Percentiles rank a stretch among this genome's conserved stretches.
These are phyloP conservation scores for Propithecus perrieri DNA, from an alignment of 2,797 vertebrate genomes.

Conservation along the genomic window DNA sequence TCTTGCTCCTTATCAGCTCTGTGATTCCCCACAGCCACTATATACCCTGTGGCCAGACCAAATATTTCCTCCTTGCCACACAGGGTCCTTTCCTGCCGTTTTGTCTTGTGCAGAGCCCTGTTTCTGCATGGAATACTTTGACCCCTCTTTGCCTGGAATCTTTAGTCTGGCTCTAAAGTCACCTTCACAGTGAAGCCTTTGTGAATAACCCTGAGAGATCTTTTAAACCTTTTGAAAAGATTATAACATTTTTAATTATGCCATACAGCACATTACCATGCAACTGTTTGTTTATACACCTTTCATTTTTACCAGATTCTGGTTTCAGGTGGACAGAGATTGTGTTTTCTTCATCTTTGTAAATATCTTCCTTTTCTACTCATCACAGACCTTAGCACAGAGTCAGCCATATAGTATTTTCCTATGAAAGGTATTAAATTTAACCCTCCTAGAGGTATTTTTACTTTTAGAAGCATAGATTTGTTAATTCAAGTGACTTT, in stretches of 20 bases:
- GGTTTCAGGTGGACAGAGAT: neutral
- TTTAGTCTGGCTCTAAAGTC: neutral
- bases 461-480: neutral
- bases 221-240: neutral
- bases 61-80: neutral
- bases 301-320: neutral
- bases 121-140: neutral
- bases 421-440: neutral
- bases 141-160: neutral
- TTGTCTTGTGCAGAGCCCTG: neutral
- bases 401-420: neutral
- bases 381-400: neutral
- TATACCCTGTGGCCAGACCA: neutral
- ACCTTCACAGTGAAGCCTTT: neutral
- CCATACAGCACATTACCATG: neutral
- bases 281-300: neutral
- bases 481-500: neutral
- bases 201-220: neutral
- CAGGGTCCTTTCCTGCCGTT: neutral
- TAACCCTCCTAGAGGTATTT: neutral
- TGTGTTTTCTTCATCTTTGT: neutral
- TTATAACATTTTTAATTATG: neutral
- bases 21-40: neutral
- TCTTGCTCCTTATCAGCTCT: neutral
- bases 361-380: neutral